Conservation (phyloP, 2,113 vertebrate genomes). For the Serinus canaria region DNA sequence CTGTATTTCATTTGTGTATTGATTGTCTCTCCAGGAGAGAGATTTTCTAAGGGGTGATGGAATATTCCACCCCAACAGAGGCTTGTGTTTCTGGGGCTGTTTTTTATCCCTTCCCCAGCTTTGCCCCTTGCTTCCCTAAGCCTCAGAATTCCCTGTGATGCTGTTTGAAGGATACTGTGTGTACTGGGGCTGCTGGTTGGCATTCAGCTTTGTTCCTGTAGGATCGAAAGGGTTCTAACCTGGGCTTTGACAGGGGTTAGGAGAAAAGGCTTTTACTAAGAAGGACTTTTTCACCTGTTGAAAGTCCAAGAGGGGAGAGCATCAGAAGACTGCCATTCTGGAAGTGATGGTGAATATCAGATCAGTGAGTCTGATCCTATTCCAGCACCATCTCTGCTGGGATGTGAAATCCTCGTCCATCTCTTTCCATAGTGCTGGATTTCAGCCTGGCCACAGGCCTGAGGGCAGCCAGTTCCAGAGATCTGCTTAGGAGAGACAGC, state of each 20-base stretch:
- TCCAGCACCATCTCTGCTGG: accelerated
- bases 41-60: not conserved
- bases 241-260: not conserved
- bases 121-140: not conserved
- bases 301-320: not conserved
- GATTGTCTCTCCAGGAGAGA: not conserved
- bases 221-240: not conserved
- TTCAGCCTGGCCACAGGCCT: not conserved
- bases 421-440: not conserved
- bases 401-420: not conserved
- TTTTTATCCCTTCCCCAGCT: not conserved
- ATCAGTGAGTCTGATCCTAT: not conserved
- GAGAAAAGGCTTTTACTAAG: not conserved
- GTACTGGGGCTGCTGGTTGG: not conserved
- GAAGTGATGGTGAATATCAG: accelerated
- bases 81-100: not conserved
- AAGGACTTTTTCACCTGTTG: conserved; percentile 33
- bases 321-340: not conserved
- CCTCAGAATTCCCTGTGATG: not conserved
- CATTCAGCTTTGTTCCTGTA: accelerated
- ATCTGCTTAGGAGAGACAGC: not conserved
- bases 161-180: not conserved
- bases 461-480: not conserved
- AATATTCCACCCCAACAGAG: not conserved
- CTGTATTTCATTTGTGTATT: not conserved